Evolutionary conservation across 2,888 invertebrate species (phyloP).

Genomic region (Drosophila phalerata): DNA sequence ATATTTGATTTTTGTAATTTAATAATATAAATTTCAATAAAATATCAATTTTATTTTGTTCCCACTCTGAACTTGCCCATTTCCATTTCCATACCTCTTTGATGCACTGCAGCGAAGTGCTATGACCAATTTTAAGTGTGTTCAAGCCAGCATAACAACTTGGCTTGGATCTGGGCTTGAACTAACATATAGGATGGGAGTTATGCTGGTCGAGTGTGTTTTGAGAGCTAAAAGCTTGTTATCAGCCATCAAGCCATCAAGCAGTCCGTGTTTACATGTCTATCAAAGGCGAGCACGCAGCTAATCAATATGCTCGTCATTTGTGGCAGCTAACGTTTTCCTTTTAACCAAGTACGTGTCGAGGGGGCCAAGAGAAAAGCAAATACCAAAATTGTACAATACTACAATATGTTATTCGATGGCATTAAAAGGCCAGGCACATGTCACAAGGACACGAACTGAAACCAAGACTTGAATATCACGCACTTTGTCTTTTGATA

Average conservation of each 20-base stretch:
- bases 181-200: constrained; percentile 29
- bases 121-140: constrained; percentile 41
- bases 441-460: constrained; percentile 34
- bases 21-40: neutral
- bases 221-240: constrained; percentile 73
- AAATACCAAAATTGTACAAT: constrained; percentile 43
- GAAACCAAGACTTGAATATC: constrained; percentile 10
- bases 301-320: constrained; percentile 82
- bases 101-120: constrained; percentile 6
- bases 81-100: neutral
- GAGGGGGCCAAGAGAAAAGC: constrained; percentile 55
- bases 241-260: constrained; percentile 72
- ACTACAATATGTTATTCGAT: constrained; percentile 34
- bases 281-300: constrained; percentile 66
- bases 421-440: constrained; percentile 43
- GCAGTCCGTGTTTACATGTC: constrained; percentile 63
- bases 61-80: neutral
- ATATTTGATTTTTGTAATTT: too few relatives aligned
- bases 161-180: constrained; percentile 30
- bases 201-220: constrained; percentile 55
- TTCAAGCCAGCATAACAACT: constrained; percentile 49
- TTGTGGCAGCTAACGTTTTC: constrained; percentile 71
- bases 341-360: constrained; percentile 82
- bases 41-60: neutral
- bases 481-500: constrained; percentile 55